Conservation (phyloP, 1,140 invertebrate species). For the Neotoxoptera formosana region DNA sequence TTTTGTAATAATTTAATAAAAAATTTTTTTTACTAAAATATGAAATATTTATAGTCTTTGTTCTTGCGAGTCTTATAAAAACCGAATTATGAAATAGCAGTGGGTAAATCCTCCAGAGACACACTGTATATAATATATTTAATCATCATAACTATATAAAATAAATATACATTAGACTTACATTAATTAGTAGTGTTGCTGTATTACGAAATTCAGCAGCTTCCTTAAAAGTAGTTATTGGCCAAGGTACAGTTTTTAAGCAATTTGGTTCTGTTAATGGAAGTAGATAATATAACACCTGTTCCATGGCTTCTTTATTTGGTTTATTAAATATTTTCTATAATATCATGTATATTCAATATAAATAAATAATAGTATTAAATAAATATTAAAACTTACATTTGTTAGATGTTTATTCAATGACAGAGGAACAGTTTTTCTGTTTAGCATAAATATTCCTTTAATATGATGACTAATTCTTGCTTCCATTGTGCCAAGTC, state of each 20-base stretch:
- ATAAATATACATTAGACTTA: background rate
- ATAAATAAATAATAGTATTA: background rate
- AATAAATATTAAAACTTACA: background rate
- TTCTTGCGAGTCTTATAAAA: too few relatives aligned
- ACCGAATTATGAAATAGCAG: too few relatives aligned
- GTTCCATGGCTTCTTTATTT: slow-evolving; percentile 53
- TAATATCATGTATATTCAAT: background rate
- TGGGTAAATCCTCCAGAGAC: too few relatives aligned
- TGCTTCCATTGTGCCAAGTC: slow-evolving; percentile 30
- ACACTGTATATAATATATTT: background rate
- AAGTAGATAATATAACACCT: slow-evolving; percentile 28
- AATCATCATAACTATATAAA: background rate
- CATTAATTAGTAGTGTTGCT: slow-evolving; percentile 27
- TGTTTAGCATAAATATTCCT: slow-evolving; percentile 30
- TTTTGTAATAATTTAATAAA: too few relatives aligned
- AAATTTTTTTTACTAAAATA: too few relatives aligned
- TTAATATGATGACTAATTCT: slow-evolving; percentile 28
- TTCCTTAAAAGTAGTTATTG: slow-evolving; percentile 36
- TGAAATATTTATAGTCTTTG: too few relatives aligned
- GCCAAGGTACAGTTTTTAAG: slow-evolving; percentile 45
- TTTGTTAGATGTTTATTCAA: slow-evolving; percentile 46
- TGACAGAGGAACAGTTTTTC: slow-evolving; percentile 9
- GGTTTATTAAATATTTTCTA: slow-evolving; percentile 51
- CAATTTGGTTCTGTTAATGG: slow-evolving; percentile 5
- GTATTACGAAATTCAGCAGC: slow-evolving; percentile 45